A percentile compares a stretch with the other conserved stretches of the same genome.
Conservation (phyloP, 2,888 invertebrate species). For the Mylabris sibirica region DNA sequence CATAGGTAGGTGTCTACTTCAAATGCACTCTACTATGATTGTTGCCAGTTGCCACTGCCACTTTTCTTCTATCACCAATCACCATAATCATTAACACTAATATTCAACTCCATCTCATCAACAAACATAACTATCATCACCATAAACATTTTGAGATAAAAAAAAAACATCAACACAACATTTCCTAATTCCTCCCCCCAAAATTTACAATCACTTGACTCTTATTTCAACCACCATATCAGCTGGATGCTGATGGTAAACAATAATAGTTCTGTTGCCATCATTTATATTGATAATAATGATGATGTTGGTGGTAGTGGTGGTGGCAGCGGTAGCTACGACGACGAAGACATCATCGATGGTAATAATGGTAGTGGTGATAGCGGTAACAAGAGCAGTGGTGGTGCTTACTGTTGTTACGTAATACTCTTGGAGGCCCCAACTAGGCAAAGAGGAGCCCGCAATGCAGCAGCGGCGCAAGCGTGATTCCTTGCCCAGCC, state of each 20-base stretch:
- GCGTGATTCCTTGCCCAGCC: constrained; percentile 74
- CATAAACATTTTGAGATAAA: not conserved
- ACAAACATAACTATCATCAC: not conserved
- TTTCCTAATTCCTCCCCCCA: no score
- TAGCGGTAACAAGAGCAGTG: constrained; percentile 53
- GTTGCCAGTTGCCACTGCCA: not conserved
- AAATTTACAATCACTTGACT: no score
- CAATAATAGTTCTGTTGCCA: constrained; percentile 41
- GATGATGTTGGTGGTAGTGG: not conserved
- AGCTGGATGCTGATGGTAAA: constrained; percentile 54
- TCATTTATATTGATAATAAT: constrained; percentile 12
- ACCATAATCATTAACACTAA: no score
- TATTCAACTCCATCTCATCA: no score
- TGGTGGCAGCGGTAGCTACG: not conserved
- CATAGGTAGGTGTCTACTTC: not conserved
- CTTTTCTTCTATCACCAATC: not conserved
- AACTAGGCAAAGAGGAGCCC: constrained; percentile 59
- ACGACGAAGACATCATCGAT: constrained; percentile 24
- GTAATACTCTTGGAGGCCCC: constrained; percentile 53
- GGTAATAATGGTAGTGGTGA: constrained; percentile 34
- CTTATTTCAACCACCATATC: not conserved
- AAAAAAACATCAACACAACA: not conserved
- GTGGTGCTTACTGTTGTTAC: constrained; percentile 45
- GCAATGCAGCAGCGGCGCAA: constrained; percentile 67
- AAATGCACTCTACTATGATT: not conserved